These are phyloP conservation scores for Cerastis leucographa DNA, from an alignment of 2,888 invertebrate species.

Conservation along the genomic window DNA sequence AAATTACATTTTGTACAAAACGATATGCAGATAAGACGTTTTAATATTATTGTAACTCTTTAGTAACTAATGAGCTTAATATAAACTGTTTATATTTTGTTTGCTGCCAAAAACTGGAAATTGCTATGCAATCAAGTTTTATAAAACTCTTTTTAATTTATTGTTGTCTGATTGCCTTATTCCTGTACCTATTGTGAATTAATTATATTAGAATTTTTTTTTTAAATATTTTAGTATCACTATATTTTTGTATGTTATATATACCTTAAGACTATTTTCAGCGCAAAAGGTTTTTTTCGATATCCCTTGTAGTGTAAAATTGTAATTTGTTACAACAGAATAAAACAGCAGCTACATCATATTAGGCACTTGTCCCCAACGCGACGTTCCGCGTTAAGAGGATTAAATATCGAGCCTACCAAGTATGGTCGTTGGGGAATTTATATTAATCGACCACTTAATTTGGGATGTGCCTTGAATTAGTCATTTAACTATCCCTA, in stretches of 20 bases:
- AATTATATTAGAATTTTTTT: too few relatives aligned
- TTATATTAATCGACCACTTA: conserved; percentile 29
- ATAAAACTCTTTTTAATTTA: conserved; percentile 6
- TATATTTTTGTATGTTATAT: too few relatives aligned
- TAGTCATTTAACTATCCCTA: conserved; percentile 9
- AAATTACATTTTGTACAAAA: too few relatives aligned
- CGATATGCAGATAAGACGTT: too few relatives aligned
- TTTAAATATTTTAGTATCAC: too few relatives aligned
- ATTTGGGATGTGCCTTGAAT: conserved; percentile 24
- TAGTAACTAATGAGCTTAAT: too few relatives aligned
- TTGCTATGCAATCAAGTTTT: not conserved
- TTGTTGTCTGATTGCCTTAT: not conserved
- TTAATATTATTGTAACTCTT: too few relatives aligned
- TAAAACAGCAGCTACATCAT: conserved; percentile 36
- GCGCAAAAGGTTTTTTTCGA: not conserved
- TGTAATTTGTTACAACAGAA: not conserved
- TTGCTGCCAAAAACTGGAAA: not conserved
- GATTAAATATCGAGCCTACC: conserved; percentile 29
- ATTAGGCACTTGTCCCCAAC: conserved; percentile 13
- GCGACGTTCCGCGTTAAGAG: conserved; percentile 49
- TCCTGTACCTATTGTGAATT: too few relatives aligned
- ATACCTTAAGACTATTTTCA: not conserved
- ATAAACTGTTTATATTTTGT: too few relatives aligned
- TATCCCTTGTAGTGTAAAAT: not conserved
- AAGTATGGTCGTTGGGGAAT: conserved; percentile 39